These are phyloP conservation scores for Holothuria scabra DNA, from an alignment of 53 echinoderm and acorn worm genomes.

Conservation along the genomic window DNA sequence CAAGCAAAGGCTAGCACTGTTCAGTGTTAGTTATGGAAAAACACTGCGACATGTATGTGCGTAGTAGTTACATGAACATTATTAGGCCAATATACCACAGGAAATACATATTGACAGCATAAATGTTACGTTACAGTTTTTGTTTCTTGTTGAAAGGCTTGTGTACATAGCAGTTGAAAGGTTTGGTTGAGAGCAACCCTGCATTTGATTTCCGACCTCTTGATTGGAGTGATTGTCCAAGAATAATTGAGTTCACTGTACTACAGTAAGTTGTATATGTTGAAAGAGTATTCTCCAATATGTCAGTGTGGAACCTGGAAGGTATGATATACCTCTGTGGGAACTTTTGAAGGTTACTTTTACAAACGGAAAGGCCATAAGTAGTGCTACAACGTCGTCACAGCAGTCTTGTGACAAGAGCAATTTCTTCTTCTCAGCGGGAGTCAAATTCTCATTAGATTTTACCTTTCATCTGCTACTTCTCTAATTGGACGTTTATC, in stretches of 20 bases:
- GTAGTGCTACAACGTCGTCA: background rate
- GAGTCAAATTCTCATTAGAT: background rate
- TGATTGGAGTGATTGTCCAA: background rate
- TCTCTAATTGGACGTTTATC: background rate
- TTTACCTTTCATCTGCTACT: background rate
- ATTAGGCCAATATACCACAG: too few relatives aligned
- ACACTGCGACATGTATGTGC: too few relatives aligned
- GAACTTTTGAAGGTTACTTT: background rate
- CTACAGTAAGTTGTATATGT: background rate
- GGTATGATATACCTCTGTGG: background rate
- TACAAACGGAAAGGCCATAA: background rate
- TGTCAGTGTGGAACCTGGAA: background rate
- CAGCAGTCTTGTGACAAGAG: background rate
- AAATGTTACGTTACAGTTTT: background rate
- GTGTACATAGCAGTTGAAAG: conserved; percentile 19
- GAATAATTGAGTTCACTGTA: conserved; percentile 5
- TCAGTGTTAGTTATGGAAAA: too few relatives aligned
- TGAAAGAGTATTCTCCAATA: conserved; percentile 9
- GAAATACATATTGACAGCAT: too few relatives aligned
- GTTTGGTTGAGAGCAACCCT: background rate
- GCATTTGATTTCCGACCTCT: conserved; percentile 4
- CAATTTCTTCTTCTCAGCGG: background rate
- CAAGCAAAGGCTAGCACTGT: too few relatives aligned
- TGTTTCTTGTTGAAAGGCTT: background rate
- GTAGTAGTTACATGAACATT: too few relatives aligned